phyloP scores from a whole-genome alignment of 2,113 vertebrate genomes.

The Anas platyrhynchos region DNA sequence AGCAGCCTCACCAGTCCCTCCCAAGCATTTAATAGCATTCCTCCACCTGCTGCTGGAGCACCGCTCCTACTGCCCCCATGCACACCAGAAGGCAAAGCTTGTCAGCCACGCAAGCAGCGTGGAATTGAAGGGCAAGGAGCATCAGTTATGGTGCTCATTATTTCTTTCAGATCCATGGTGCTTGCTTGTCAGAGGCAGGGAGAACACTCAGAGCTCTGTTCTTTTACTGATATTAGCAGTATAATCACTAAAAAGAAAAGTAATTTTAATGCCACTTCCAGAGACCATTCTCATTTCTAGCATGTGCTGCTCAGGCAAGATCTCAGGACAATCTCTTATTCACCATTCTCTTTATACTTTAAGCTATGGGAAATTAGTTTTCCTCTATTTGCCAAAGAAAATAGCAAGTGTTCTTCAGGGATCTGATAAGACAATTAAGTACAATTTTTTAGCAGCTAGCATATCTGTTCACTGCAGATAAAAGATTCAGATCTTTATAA shows the following conservation, averaged over 20 bases:
- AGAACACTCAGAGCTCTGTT: neutral
- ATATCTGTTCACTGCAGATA: neutral
- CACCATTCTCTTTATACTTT: neutral
- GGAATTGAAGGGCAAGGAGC: neutral
- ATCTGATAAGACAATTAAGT: neutral
- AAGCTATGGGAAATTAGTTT: conserved; percentile 28
- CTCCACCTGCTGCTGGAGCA: neutral
- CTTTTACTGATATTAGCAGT: neutral
- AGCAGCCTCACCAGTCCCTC: neutral
- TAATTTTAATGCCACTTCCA: neutral
- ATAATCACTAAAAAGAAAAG: neutral
- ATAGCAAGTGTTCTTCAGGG: neutral
- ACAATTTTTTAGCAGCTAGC: neutral
- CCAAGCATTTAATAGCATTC: neutral
- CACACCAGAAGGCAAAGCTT: neutral
- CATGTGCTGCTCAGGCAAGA: neutral
- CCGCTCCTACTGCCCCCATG: neutral
- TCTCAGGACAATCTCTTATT: neutral
- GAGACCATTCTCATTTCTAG: neutral
- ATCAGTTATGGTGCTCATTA: neutral
- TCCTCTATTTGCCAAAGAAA: conserved; percentile 27
- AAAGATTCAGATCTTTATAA: neutral
- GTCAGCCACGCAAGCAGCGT: neutral
- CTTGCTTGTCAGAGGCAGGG: neutral
- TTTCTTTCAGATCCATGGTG: neutral